phyloP scores from a whole-genome alignment of 2,113 vertebrate species.

The Spea multiplicata region DNA sequence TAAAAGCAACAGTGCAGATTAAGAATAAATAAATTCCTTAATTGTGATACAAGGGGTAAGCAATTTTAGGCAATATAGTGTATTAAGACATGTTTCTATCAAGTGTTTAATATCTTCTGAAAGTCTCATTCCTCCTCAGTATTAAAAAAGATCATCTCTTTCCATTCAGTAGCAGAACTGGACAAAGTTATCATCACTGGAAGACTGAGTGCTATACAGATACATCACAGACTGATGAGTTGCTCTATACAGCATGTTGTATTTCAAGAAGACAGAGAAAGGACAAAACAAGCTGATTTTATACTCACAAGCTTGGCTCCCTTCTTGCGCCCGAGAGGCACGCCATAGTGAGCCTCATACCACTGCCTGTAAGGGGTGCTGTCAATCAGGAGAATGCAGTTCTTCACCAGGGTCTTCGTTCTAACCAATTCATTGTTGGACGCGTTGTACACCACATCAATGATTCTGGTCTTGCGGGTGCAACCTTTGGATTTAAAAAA shows the following conservation, averaged over 20 bases:
- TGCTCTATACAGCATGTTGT: too few relatives aligned
- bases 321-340: constrained; percentile 96
- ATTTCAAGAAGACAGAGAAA: not conserved
- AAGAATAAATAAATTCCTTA: too few relatives aligned
- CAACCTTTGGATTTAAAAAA: constrained; percentile 74
- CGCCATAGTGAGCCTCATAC: constrained; percentile 92
- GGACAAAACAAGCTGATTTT: fast-evolving
- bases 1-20: too few relatives aligned
- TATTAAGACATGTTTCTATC: too few relatives aligned
- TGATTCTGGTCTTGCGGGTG: constrained; percentile 95
- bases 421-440: constrained; percentile 97
- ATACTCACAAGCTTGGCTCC: constrained; percentile 88
- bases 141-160: constrained; percentile 67
- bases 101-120: too few relatives aligned
- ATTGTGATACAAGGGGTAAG: too few relatives aligned
- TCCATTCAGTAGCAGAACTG: constrained; percentile 92
- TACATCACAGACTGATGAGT: too few relatives aligned
- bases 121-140: constrained; percentile 73
- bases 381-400: constrained; percentile 90
- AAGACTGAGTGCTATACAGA: constrained; percentile 58
- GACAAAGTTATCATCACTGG: constrained; percentile 82
- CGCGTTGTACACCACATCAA: constrained; percentile 97
- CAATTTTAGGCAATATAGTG: too few relatives aligned
- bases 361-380: constrained; percentile 95
- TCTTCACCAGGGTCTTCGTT: constrained; percentile 98